Conservation (phyloP, 2,797 vertebrate species). For the Morus bassanus region DNA sequence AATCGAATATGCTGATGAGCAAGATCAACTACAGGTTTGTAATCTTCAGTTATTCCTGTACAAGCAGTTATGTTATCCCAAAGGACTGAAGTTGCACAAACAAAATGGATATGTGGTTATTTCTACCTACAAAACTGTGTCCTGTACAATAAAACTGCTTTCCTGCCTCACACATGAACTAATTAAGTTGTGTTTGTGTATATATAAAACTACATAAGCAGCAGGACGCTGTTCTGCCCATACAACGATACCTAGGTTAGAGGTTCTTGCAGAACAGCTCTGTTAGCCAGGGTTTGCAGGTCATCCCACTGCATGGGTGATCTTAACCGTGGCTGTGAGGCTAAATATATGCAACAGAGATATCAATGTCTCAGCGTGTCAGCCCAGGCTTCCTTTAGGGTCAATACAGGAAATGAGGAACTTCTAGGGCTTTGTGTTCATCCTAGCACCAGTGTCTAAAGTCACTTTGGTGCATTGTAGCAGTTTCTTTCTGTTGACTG, state of each 20-base stretch:
- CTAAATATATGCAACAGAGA: neutral
- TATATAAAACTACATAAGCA: neutral
- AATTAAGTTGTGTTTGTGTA: neutral
- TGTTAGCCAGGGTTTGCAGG: neutral
- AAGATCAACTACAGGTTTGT: slow-evolving; percentile 92
- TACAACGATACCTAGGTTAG: neutral
- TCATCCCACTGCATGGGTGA: neutral
- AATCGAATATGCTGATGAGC: slow-evolving; percentile 94
- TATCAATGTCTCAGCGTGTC: neutral
- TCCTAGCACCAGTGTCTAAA: neutral
- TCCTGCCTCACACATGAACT: neutral
- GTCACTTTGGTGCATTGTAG: neutral
- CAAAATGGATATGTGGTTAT: neutral
- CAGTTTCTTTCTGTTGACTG: neutral
- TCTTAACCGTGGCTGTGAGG: neutral
- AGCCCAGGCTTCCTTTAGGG: neutral
- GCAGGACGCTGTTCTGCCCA: neutral
- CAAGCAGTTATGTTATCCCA: neutral
- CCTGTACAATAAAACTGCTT: neutral
- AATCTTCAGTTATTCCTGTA: neutral
- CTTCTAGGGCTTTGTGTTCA: neutral
- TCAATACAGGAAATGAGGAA: neutral
- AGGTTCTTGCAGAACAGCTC: neutral
- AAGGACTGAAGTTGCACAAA: neutral
- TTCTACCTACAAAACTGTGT: neutral